Base-by-base conservation (phyloP, 1,140 invertebrate genomes). In the Oryctes rhinoceros region DNA sequence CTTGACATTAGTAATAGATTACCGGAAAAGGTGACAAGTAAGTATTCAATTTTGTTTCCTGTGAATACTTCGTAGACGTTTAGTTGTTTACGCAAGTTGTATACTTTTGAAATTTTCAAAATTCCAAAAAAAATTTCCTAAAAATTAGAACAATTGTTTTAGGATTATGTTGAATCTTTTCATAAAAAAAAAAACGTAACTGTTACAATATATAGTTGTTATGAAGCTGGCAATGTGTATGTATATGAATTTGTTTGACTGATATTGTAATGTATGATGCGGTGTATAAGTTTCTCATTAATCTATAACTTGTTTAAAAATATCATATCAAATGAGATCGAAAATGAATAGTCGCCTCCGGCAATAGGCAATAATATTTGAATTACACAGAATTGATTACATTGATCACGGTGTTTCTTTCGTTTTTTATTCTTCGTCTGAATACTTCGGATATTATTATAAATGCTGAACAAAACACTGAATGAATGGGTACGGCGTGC, bases 381-480 rank as follows among this genome's bases (percentile, higher is more conserved):
- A 59, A 59, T 59, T 59, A 59, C 53, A 59, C 53, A 59, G 53
- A 59, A 59, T 59, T 59, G 53, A 71, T 71, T 71, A 71, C 24
- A 71, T 71, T 71, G 15, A 59, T 59, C 53, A 59, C 18, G 10
- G 15, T 59, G 53, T 59, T 18, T 59, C 6, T 18, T 59, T 59
- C 6, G 5, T 59, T 59, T 59, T 18, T 59, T 59, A 18, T 59
- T 71, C 65, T 71, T 35, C 24, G 20, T 71, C 37, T 71, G 44
- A 37, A 49, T 44, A 18, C 35, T 71, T 71, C 10, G 44, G 75
- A 49, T 44, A 48, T 76, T 49, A 39, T 49, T 76, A 76, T 76
- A 44, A 76, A 76, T 37, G 44, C 37, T 76, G 39, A 49, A 47
- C 75, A 76, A 76, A 76, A 30, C 75, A 13, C 75, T 47, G 47